phyloP scores from a whole-genome alignment of 1,140 invertebrate genomes.

The Penaeus chinensis region DNA sequence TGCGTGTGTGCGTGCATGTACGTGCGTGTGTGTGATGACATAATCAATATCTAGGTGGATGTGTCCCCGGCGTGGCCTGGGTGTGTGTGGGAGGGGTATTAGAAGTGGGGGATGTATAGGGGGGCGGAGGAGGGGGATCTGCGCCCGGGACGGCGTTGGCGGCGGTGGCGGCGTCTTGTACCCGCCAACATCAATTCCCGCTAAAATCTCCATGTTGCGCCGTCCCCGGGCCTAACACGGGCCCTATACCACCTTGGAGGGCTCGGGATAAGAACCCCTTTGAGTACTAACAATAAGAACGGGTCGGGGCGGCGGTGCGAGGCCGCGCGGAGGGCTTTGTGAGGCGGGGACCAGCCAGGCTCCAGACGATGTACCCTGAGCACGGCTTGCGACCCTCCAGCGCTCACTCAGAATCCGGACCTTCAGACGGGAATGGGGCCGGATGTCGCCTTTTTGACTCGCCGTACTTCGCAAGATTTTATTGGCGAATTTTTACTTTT shows the following conservation, averaged over 20 bases:
- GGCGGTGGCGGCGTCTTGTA: conserved; percentile 33
- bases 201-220: conserved; percentile 28
- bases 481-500: conserved; percentile 28
- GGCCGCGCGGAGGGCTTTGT: conserved; percentile 25
- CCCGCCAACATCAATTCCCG: conserved; percentile 39
- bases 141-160: neutral
- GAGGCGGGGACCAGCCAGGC: conserved; percentile 21
- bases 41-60: conserved; percentile 50
- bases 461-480: conserved; percentile 4
- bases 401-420: conserved; percentile 42
- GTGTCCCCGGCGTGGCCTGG: neutral
- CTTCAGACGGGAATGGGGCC: neutral
- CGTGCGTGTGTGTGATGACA: conserved; percentile 40
- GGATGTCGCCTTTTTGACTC: conserved; percentile 40
- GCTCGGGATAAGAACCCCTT: conserved; percentile 29
- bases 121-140: conserved; percentile 11
- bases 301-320: conserved; percentile 10
- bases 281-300: conserved; percentile 49
- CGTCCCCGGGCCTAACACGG: conserved; percentile 33
- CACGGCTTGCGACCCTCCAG: conserved; percentile 39
- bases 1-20: conserved; percentile 16
- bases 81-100: neutral
- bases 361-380: conserved; percentile 35
- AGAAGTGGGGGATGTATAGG: neutral
- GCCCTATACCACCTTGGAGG: conserved; percentile 14